Evolutionary conservation across 2,888 invertebrate species (phyloP), one percentile per base, ranked within the genome.

Genomic region (Ornithoptera priamus): DNA sequence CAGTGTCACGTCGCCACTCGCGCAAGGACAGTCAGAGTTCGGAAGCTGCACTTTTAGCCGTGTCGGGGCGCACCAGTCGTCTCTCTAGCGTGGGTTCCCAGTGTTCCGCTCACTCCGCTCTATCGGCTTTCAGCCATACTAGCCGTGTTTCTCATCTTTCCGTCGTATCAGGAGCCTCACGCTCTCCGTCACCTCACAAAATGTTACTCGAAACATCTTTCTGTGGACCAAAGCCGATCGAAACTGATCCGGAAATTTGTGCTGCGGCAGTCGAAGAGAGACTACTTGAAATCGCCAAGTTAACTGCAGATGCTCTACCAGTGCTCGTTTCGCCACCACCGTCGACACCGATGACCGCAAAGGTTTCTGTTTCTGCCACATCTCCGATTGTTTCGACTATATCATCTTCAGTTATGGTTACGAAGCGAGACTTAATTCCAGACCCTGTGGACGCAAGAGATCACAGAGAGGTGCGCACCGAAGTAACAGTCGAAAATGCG

Each of bases 121-220:
- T 89, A 39, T 90, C 90, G 24, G 89, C 82, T n/a, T 78, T 82
- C 76, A 84, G 85, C 70, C 83, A 83, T 72, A 73, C 81, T 68
- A 84, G 86, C 70, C 87, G 82, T 62, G 81, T 85, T 62, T 90
- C 89, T n/a, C 85, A 87, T 24, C 83, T 92, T 4, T 92, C 93
- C 2, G 90, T 85, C 17, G 93, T 91, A 69, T 94, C 94, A 18
- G 93, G 89, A 61, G 81, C 90, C 30, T 95, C 95, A 7, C 94
- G 96, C 72, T 96, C 96, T 46, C 97, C 97, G 2, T 97, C 97
- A 18, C 97, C 97, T n/a, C 97, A 97, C 90, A 96, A 96, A 85
- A 97, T 97, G 95, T 93, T 97, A 68, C 93, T 97, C 71, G 97
- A 97, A 89, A 98, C 97, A 0, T 97, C 97, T 0, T 98, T 98